A percentile compares a stretch with the other conserved stretches of the same genome.
These are phyloP conservation scores for Coleophora deauratella DNA, from an alignment of 2,888 invertebrate genomes.

Conservation along the genomic window DNA sequence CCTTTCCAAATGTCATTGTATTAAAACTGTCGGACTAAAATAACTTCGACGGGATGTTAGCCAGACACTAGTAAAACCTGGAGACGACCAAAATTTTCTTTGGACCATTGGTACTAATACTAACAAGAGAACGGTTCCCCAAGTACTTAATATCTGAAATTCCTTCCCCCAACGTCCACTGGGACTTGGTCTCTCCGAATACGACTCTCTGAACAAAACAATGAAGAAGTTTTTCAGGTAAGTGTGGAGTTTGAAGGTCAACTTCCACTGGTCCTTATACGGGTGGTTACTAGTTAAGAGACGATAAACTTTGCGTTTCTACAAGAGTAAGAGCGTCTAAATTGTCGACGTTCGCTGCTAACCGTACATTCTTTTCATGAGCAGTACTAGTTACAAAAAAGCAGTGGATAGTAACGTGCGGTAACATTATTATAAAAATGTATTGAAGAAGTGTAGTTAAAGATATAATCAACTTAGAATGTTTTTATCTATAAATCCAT, in stretches of 20 bases:
- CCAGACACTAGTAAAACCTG: conserved; percentile 11
- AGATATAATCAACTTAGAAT: too few species aligned
- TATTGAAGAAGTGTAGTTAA: too few species aligned
- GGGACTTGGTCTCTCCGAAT: conserved; percentile 20
- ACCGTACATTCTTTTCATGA: conserved; percentile 58
- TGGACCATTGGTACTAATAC: conserved; percentile 52
- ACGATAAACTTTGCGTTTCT: conserved; percentile 65
- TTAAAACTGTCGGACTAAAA: too few species aligned
- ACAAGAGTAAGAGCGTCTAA: conserved; percentile 66
- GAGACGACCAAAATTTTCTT: conserved; percentile 43
- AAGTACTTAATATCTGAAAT: conserved; percentile 65
- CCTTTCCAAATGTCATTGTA: too few species aligned
- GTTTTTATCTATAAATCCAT: too few species aligned
- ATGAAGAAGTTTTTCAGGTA: conserved; percentile 4
- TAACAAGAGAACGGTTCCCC: conserved; percentile 54
- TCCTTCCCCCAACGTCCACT: conserved; percentile 44
- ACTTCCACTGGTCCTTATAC: conserved; percentile 34
- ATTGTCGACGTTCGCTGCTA: conserved; percentile 63
- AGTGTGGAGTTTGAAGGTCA: conserved; percentile 22
- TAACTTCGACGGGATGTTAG: conserved; percentile 7
- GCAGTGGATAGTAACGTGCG: conserved; percentile 2
- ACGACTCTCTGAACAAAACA: too few species aligned
- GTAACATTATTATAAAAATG: conserved; percentile 3
- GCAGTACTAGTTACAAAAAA: conserved; percentile 41
- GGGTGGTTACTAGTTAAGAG: conserved; percentile 56